Evolutionary conservation across 2,888 invertebrate species (phyloP), one percentile per base, ranked within the genome.

Genomic region (Liposcelis brunnea): DNA sequence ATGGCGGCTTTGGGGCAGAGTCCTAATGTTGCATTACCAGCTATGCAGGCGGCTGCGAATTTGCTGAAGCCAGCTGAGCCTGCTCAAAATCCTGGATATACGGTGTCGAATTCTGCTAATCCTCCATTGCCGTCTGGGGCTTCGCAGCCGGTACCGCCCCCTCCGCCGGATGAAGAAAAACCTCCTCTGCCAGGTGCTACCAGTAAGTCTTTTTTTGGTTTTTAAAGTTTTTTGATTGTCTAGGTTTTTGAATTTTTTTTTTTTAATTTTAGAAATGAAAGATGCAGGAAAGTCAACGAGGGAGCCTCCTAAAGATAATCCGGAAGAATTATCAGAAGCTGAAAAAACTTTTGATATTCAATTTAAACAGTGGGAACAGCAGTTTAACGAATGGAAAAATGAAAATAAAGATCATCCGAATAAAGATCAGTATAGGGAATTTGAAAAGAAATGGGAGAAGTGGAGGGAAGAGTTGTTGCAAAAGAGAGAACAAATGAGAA

Each of bases 331-430:
- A 34, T 67, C 70, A 1, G 71, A 73, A 53, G 84, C 86, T 55
- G 87, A 90, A 62, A 77, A 77, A 60, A 77, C 79, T 48, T 93
- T 93, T 64, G 85, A 87, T 58, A 76, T 79, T 49, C 85, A 91
- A 61, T 91, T 91, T 60, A 74, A 77, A 55, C 80, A 85, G 57
- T 93, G 91, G 91, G 89, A 90, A 63, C 75, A 82, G 53, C 85
- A 91, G 60, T 91, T 90, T 61, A 78, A 82, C 55, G 81, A 81
- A 55, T 93, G 93, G 93, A 85, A 84, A 59, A 75, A 77, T 50
- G 84, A 89, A 57, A 93, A 93, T 66, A 80, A 78, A 31, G 83
- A 86, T 61, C 90, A 91, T 66, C 91, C 91, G 1, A 89, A 91
- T 60, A 84, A 81, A 62, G 60, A 59, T 21, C 82, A 84, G 53